A percentile compares a stretch with the other conserved stretches of the same genome.
Evolutionary conservation across 2,113 vertebrate genomes (phyloP).

Genomic region (Pterocles burchelli): DNA sequence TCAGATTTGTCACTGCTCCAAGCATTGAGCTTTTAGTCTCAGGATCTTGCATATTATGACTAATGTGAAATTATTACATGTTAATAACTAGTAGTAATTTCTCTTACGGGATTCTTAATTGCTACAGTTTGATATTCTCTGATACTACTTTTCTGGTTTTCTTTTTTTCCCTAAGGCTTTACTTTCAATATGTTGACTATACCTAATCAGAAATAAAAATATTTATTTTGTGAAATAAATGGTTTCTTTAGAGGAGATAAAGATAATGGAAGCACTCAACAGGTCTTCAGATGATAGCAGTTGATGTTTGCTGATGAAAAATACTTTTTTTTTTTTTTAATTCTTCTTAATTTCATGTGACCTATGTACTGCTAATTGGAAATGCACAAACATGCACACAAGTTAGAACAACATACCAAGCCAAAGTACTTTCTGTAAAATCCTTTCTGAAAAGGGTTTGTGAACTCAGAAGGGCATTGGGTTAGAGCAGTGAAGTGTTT

Average conservation of each 20-base stretch:
- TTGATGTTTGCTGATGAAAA: neutral
- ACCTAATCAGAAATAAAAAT: neutral
- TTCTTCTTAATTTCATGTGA: neutral
- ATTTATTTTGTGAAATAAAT: neutral
- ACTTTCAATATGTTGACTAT: neutral
- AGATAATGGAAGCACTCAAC: neutral
- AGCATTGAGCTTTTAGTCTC: neutral
- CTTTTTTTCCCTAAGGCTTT: neutral
- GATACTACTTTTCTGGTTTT: neutral
- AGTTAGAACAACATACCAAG: neutral
- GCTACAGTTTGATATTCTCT: neutral
- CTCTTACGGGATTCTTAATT: neutral
- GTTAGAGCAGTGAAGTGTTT: neutral
- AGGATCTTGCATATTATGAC: accelerated
- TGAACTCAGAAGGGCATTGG: neutral
- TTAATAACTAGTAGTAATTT: neutral
- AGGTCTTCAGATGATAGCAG: neutral
- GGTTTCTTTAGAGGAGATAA: neutral
- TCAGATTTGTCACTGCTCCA: neutral
- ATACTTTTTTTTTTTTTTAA: neutral
- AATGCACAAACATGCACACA: neutral
- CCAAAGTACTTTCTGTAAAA: neutral
- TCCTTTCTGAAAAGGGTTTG: neutral
- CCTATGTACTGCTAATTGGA: neutral
- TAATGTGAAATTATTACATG: neutral